Evolutionary conservation across 2,113 vertebrate species (phyloP).

Genomic region (Cynocephalus volans): DNA sequence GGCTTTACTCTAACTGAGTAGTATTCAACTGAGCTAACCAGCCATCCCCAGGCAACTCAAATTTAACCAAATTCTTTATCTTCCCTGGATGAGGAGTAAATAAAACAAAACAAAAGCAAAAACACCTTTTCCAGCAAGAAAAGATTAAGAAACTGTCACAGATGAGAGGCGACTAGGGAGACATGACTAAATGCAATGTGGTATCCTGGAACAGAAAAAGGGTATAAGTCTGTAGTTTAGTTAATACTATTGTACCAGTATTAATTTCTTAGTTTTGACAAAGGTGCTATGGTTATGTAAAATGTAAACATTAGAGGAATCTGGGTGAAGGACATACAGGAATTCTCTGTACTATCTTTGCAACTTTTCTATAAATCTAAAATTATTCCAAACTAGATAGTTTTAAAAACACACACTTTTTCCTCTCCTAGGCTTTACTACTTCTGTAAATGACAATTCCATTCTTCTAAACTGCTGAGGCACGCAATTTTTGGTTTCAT

Average conservation of each 20-base stretch:
- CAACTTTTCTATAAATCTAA: background rate
- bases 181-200: background rate
- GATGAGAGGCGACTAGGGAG: background rate
- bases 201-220: background rate
- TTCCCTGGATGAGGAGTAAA: background rate
- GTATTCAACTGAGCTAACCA: no score
- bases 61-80: conserved; percentile 22
- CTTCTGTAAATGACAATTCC: background rate
- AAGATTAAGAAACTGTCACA: background rate
- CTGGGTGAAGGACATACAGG: background rate
- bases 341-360: background rate
- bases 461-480: background rate
- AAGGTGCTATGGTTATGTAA: background rate
- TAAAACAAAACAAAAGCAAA: conserved; percentile 43
- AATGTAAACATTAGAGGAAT: background rate
- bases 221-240: background rate
- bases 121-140: background rate
- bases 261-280: conserved; percentile 21
- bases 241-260: background rate
- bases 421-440: background rate
- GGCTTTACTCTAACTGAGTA: no score
- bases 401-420: background rate
- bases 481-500: background rate
- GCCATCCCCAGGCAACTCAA: background rate
- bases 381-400: background rate